These are phyloP conservation scores for Molossus molossus DNA, from an alignment of 2,797 vertebrate species.

Conservation along the genomic window DNA sequence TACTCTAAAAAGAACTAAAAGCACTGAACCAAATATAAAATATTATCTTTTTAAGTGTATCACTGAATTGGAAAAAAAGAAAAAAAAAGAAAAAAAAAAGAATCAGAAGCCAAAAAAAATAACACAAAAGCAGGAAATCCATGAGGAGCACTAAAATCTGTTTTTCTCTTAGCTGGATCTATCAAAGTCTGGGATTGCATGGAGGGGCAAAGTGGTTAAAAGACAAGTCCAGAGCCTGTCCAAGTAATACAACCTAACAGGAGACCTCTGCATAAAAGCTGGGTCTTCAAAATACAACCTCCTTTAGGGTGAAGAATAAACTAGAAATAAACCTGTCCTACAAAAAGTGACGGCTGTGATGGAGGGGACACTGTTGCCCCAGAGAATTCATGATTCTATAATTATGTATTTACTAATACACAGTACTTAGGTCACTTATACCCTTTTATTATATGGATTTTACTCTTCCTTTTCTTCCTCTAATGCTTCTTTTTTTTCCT, in stretches of 20 bases:
- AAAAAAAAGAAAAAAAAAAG: background rate
- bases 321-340: background rate
- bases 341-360: background rate
- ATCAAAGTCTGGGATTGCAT: background rate
- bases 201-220: background rate
- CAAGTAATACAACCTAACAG: background rate
- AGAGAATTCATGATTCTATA: background rate
- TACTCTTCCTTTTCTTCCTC: background rate
- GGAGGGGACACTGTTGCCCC: background rate
- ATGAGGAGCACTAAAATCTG: background rate
- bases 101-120: background rate
- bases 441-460: background rate
- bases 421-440: background rate
- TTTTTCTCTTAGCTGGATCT: background rate
- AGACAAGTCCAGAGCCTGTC: background rate
- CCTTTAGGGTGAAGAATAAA: background rate
- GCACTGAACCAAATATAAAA: background rate
- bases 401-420: background rate
- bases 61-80: background rate
- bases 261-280: background rate
- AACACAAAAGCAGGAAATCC: background rate
- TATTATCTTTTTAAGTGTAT: background rate
- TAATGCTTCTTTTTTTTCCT: background rate
- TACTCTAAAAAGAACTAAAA: background rate
- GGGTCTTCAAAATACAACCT: background rate